phyloP scores from a whole-genome alignment of 1,140 invertebrate genomes.

The Pogonus chalceus region DNA sequence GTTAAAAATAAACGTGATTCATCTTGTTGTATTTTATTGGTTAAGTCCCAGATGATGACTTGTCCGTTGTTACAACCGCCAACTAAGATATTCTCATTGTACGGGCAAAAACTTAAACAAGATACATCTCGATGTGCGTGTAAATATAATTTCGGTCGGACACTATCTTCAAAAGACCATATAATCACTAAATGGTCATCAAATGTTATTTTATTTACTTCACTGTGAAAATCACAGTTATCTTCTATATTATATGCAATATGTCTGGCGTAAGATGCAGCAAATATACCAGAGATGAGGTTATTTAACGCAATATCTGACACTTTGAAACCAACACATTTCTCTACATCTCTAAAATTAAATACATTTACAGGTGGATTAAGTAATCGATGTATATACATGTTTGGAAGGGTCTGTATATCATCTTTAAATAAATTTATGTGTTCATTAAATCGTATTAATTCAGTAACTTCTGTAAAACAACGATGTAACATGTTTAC shows the following conservation, averaged over 20 bases:
- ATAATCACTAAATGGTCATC: conserved; percentile 55
- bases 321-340: too few relatives aligned
- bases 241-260: too few relatives aligned
- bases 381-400: conserved; percentile 30
- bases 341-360: too few relatives aligned
- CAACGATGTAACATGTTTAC: too few relatives aligned
- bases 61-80: conserved; percentile 62
- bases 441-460: conserved; percentile 44
- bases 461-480: conserved; percentile 30
- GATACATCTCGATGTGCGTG: conserved; percentile 54
- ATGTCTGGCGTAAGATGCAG: too few relatives aligned
- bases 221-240: too few relatives aligned
- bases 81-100: conserved; percentile 53
- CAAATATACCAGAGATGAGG: too few relatives aligned
- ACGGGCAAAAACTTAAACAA: conserved; percentile 52
- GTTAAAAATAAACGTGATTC: conserved; percentile 51
- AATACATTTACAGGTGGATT: conserved; percentile 30
- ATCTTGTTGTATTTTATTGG: conserved; percentile 50
- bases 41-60: conserved; percentile 64
- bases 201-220: too few relatives aligned
- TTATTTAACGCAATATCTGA: too few relatives aligned
- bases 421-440: conserved; percentile 58
- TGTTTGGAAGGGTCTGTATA: conserved; percentile 41
- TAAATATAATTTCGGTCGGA: conserved; percentile 58
- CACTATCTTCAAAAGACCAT: conserved; percentile 60